Percentiles rank a stretch among this genome's conserved stretches.
Evolutionary conservation across 2,113 vertebrate species (phyloP).

Genomic region (Aepyceros melampus): DNA sequence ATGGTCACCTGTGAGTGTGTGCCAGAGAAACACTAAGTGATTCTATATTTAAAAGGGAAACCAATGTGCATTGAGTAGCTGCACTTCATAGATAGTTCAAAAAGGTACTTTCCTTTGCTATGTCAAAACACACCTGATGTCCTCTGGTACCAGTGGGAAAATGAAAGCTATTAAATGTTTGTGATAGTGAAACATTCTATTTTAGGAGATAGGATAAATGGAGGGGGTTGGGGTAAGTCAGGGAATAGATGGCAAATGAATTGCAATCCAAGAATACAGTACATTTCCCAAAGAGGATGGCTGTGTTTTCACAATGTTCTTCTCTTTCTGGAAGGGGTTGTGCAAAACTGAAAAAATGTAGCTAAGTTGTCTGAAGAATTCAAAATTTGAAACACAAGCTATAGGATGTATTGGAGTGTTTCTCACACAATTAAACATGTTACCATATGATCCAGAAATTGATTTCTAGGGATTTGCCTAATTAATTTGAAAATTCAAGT

Average conservation of each 20-base stretch:
- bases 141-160: neutral
- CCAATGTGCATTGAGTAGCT: neutral
- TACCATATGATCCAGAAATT: neutral
- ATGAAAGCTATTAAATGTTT: constrained; percentile 25
- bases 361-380: neutral
- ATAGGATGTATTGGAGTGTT: neutral
- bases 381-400: neutral
- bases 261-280: neutral
- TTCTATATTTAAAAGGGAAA: constrained; percentile 24
- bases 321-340: neutral
- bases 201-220: neutral
- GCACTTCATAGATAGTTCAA: neutral
- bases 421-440: neutral
- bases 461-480: neutral
- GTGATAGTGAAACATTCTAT: neutral
- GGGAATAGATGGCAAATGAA: neutral
- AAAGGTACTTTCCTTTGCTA: neutral
- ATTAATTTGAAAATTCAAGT: neutral
- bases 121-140: neutral
- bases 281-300: neutral
- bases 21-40: constrained; percentile 38
- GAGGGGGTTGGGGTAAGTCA: neutral
- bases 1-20: neutral
- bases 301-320: neutral
- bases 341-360: neutral